Evolutionary conservation across 2,113 vertebrate species (phyloP).

Genomic region (Illadopsis cleaveri): DNA sequence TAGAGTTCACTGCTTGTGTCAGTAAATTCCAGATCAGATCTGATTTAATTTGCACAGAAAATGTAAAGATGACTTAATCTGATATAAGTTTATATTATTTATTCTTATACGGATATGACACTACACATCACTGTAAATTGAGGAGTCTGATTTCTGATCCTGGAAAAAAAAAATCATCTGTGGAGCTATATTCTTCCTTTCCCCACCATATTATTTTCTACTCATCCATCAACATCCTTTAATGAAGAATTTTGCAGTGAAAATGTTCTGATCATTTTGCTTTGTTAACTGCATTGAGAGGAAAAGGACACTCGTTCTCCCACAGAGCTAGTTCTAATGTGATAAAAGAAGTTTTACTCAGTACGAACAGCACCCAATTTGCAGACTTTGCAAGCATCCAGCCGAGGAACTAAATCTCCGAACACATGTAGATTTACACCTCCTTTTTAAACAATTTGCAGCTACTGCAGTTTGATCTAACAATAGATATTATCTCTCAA

Average conservation of each 20-base stretch:
- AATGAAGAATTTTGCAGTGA: neutral
- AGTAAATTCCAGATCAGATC: constrained; percentile 11
- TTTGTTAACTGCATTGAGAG: neutral
- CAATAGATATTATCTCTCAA: neutral
- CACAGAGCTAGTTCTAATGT: neutral
- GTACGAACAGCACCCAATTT: neutral
- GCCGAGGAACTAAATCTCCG: neutral
- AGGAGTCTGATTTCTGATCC: neutral
- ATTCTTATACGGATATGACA: neutral
- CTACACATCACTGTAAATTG: neutral
- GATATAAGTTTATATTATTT: neutral
- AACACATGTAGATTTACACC: neutral
- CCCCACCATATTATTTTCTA: neutral
- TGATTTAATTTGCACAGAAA: constrained; percentile 7
- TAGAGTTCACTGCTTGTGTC: neutral
- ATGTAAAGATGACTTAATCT: neutral
- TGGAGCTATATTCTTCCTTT: neutral
- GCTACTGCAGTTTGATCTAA: neutral
- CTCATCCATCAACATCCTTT: neutral
- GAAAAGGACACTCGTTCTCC: neutral
- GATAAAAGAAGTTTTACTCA: neutral
- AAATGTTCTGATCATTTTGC: neutral
- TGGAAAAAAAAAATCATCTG: neutral
- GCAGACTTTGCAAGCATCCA: neutral
- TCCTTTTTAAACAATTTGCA: neutral